Conservation (phyloP, 2,888 invertebrate genomes). For the Gnatocerus cornutus region DNA sequence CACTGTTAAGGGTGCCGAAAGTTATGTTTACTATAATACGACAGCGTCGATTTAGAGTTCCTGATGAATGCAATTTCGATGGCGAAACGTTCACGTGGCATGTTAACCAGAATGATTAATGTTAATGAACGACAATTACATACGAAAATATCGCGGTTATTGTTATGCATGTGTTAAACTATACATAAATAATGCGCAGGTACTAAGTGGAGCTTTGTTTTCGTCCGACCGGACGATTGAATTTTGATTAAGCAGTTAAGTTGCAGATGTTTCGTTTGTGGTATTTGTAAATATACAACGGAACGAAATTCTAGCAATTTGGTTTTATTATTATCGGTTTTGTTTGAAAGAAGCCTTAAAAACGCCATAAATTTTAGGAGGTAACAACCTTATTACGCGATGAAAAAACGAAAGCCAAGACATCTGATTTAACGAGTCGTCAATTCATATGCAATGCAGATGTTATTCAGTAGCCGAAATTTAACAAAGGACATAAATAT, state of each 20-base stretch:
- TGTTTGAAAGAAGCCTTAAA: slow-evolving; percentile 31
- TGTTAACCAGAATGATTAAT: slow-evolving; percentile 11
- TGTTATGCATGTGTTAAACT: slow-evolving; percentile 6
- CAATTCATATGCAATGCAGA: slow-evolving; percentile 58
- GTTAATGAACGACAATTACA: slow-evolving; percentile 15
- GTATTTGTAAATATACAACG: slow-evolving; percentile 34
- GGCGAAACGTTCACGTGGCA: slow-evolving; percentile 7
- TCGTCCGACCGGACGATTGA: slow-evolving; percentile 14
- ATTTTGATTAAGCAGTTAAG: slow-evolving; percentile 33
- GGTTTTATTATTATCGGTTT: slow-evolving; percentile 35
- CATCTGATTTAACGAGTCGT: slow-evolving; percentile 53
- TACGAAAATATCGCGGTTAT: slow-evolving; percentile 8
- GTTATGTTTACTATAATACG: slow-evolving; percentile 27
- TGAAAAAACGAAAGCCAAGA: slow-evolving; percentile 42
- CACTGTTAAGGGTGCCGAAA: slow-evolving; percentile 27
- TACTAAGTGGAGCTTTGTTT: slow-evolving; percentile 14
- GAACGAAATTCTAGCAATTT: slow-evolving; percentile 31
- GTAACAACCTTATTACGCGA: slow-evolving; percentile 47
- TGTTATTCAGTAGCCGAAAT: slow-evolving; percentile 57
- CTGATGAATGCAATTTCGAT: slow-evolving; percentile 10
- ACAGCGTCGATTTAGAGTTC: slow-evolving; percentile 8
- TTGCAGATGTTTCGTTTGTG: slow-evolving; percentile 35
- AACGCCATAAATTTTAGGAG: slow-evolving; percentile 43
- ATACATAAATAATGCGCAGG: slow-evolving; percentile 6
- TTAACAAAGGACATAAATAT: slow-evolving; percentile 60